Conservation (phyloP, 2,888 invertebrate species). For the Stenodera caucasica region DNA sequence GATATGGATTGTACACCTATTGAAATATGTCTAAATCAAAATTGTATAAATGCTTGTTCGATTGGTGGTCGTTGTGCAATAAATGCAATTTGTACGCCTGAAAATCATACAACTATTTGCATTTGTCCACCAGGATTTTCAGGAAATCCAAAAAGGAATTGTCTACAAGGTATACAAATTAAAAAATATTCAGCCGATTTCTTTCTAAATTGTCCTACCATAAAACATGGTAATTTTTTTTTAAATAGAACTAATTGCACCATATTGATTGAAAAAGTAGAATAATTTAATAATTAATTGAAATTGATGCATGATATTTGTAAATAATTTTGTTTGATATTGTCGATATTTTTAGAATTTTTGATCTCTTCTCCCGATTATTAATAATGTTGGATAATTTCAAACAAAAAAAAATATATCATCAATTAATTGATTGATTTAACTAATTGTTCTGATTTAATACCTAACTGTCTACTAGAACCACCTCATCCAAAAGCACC, state of each 20-base stretch:
- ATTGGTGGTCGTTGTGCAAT: constrained; percentile 60
- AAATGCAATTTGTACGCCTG: constrained; percentile 65
- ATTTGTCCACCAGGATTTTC: constrained; percentile 61
- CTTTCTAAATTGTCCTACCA: background rate
- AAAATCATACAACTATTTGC: constrained; percentile 66
- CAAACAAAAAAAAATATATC: constrained; percentile 16
- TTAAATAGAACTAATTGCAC: constrained; percentile 36
- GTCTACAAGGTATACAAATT: constrained; percentile 62
- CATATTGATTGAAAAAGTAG: constrained; percentile 26
- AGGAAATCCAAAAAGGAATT: constrained; percentile 62
- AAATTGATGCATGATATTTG: constrained; percentile 25
- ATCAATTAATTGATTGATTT: constrained; percentile 34
- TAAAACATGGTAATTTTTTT: too few relatives aligned
- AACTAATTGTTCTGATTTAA: constrained; percentile 21
- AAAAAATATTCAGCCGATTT: background rate
- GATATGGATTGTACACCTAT: constrained; percentile 66
- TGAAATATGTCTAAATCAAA: constrained; percentile 66
- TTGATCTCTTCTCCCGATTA: background rate
- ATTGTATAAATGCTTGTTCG: constrained; percentile 68
- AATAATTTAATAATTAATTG: constrained; percentile 33
- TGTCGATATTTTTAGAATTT: background rate
- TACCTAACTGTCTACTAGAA: constrained; percentile 58
- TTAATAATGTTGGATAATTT: constrained; percentile 3
- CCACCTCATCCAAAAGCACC: constrained; percentile 71
- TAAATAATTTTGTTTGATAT: constrained; percentile 25